Base-by-base conservation (phyloP, 2,888 invertebrate species). In the Cordylochernes scorpioides region DNA sequence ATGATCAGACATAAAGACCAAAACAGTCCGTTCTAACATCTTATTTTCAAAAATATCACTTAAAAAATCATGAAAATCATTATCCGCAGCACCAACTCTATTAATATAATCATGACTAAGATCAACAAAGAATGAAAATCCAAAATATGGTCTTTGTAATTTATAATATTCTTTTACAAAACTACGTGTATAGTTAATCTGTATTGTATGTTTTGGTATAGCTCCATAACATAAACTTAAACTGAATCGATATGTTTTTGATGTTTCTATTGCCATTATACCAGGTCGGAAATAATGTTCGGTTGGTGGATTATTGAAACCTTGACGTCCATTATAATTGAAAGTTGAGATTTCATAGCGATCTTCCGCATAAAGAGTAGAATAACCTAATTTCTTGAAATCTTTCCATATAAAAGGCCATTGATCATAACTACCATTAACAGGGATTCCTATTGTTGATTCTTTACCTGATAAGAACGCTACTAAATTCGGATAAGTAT, bases 401-500 rank as follows among this genome's bases (percentile, higher is more conserved):
- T 67, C 62, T 36, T 75, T 68, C 84, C 84, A 86, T 27, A 84
- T 57, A 41, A 80, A 73, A 0, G 70, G 65, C 45, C 80, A 82
- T 9, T 62, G 56, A 47, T 84, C 84, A 48, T 72, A 77, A 13
- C 62, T 59, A 16, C 18, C 28, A 1, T 53, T 52, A 1, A 54
- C 46, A 8, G 35, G 37, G 4, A 37, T 31, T 15, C 30, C 32
- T 12, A 28, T 24, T 5, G 24, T 15, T 6, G 31, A 30, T 12
- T 25, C 28, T 22, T 35, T 35, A 0, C 84, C 84, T 0, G 68
- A 65, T 12, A 84, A 54, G 37, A 77, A 62, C 0, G 86, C 73
- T 6, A 72, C 64, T 34, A 88, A 50, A 51, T 88, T 88, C 1
- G 82, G 80, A 49, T 74, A 84, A 0, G 86, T 86, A 50, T 86